Evolutionary conservation across 2,888 invertebrate species (phyloP).

Genomic region (Lacanobia oleracea): DNA sequence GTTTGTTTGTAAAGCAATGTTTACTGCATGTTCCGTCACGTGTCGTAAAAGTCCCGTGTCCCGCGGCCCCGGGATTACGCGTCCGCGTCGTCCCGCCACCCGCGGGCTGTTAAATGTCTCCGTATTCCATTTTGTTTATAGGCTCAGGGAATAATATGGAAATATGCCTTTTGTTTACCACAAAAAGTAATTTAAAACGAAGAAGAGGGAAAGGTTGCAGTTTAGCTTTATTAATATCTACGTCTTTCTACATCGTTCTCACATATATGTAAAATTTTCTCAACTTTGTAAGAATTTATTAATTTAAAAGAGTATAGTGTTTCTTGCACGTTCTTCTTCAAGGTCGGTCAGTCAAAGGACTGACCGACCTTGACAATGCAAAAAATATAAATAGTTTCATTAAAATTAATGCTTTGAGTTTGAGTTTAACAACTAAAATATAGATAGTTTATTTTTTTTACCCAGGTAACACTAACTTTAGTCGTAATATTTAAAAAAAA

Average conservation of each 20-base stretch:
- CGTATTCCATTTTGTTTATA: slow-evolving; percentile 13
- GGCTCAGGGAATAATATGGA: slow-evolving; percentile 6
- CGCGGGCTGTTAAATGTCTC: slow-evolving; percentile 19
- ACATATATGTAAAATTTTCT: too few species aligned
- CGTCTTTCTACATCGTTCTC: too few species aligned
- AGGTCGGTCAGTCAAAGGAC: too few species aligned
- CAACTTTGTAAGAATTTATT: too few species aligned
- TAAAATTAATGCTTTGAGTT: too few species aligned
- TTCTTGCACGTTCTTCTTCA: too few species aligned
- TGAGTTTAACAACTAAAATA: not conserved
- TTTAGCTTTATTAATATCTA: not conserved
- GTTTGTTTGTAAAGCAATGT: slow-evolving; percentile 19
- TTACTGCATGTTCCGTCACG: slow-evolving; percentile 3
- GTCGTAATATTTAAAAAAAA: too few species aligned
- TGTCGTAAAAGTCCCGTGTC: slow-evolving; percentile 30
- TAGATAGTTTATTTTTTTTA: not conserved
- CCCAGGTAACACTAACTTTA: too few species aligned
- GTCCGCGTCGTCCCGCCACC: slow-evolving; percentile 4
- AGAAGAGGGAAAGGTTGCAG: not conserved
- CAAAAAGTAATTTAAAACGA: not conserved
- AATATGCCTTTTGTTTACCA: not conserved
- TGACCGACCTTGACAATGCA: too few species aligned
- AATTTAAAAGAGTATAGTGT: too few species aligned
- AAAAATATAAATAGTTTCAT: too few species aligned
- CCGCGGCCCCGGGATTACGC: slow-evolving; percentile 1